phyloP scores from a whole-genome alignment of 2,797 vertebrate genomes.

The Acanthurus lineatus region DNA sequence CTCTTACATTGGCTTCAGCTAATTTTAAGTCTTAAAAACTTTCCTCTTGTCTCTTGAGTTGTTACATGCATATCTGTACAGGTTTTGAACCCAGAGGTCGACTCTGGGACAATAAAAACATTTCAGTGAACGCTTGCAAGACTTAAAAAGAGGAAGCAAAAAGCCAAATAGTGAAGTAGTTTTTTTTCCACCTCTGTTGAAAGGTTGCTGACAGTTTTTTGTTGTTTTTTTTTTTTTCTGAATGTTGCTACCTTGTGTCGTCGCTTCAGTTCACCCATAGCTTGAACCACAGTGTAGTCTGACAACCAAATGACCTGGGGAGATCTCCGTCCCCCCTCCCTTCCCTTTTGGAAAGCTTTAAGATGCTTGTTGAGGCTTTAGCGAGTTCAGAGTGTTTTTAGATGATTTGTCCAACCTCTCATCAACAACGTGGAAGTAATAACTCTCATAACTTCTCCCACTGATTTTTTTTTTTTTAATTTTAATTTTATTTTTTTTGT shows the following conservation, averaged over 20 bases:
- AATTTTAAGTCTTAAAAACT: constrained; percentile 73
- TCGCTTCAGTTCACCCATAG: constrained; percentile 74
- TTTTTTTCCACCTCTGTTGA: constrained; percentile 66
- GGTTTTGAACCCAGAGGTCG: constrained; percentile 36
- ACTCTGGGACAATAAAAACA: constrained; percentile 59
- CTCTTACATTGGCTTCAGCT: constrained; percentile 65
- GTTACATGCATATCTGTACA: constrained; percentile 37
- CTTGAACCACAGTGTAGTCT: constrained; percentile 82
- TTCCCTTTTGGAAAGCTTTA: constrained; percentile 81
- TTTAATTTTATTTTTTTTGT: constrained; percentile 11
- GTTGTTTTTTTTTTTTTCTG: constrained; percentile 30
- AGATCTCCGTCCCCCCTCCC: constrained; percentile 50
- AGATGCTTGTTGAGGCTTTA: constrained; percentile 84
- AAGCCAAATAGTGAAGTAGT: constrained; percentile 81
- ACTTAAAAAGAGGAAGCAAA: constrained; percentile 76
- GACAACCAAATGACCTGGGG: constrained; percentile 85
- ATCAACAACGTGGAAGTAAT: constrained; percentile 81
- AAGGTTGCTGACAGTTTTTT: constrained; percentile 64
- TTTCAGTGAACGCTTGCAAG: constrained; percentile 62
- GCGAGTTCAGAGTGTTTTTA: constrained; percentile 78
- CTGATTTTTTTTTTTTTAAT: constrained; percentile 60
- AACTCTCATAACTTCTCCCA: constrained; percentile 79
- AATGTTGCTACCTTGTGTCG: constrained; percentile 73
- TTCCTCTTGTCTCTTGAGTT: constrained; percentile 51
- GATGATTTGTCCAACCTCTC: constrained; percentile 67